Base-by-base conservation (phyloP, 2,888 invertebrate genomes). In the Rhamphomyia laevipes region DNA sequence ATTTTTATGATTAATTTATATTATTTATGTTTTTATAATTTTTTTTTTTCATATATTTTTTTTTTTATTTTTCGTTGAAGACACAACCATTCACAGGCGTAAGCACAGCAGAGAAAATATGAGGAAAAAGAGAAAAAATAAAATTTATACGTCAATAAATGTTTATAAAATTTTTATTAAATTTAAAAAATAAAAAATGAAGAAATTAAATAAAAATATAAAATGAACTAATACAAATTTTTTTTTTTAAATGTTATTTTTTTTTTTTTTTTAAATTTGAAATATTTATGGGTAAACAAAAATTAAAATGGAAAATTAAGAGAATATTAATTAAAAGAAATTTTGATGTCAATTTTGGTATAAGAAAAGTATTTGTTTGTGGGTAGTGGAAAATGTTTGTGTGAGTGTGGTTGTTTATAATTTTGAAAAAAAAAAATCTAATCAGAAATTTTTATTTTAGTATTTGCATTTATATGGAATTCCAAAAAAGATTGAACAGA, bases 21-120 rank as follows among this genome's bases (percentile, higher is more conserved):
- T 46, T 38, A 30, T 46, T 40, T 38, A 30, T 41, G n/a, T 40
- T 44, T 46, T 40, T 46, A 30, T 46, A 23, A 16, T 35, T 46
- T 46, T 46, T 46, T 45, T 46, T 76, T 79, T 43, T 46, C 49
- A 42, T 50, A 46, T 46, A 40, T 51, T 51, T 50, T 51, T 50
- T 23, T 12, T 7, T 23, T 41, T 41, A 23, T 21, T 11, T 21
- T 51, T 55, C 80, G 80, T 80, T 79, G 78, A 77, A 80, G 80
- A 80, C 78, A 81, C 81, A 82, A 82, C 82, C 82, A 82, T 80
- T 81, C 81, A 82, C 81, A 81, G 81, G 77, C 81, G 76, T 73
- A 84, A 84, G 82, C 83, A 83, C 82, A 83, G 82, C 82, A 81
- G 81, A 82, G 80, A 80, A 82, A 77, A 78, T 76, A 78, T 55